These are phyloP conservation scores for Oriolus oriolus DNA, from an alignment of 2,113 vertebrate genomes.

Conservation along the genomic window DNA sequence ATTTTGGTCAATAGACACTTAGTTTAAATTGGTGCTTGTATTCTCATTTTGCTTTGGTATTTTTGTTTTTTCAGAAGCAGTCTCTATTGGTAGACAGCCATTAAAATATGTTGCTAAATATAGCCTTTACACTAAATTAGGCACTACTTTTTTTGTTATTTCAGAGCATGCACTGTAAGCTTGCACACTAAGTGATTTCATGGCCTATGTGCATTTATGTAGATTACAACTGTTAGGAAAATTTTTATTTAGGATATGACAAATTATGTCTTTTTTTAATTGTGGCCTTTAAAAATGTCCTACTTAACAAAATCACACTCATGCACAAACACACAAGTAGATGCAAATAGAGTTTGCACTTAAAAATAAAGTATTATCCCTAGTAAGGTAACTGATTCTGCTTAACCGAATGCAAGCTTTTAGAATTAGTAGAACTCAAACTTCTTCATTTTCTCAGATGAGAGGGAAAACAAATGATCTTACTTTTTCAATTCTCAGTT, in stretches of 20 bases:
- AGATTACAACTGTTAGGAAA: neutral
- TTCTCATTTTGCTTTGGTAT: neutral
- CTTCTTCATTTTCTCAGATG: neutral
- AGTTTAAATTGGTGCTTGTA: neutral
- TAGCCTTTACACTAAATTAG: conserved; percentile 1
- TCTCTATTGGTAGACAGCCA: neutral
- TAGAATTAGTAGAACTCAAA: neutral
- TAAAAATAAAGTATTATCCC: neutral
- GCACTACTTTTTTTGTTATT: neutral
- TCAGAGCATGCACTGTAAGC: neutral
- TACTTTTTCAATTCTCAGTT: neutral
- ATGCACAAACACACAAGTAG: neutral
- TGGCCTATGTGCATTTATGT: neutral
- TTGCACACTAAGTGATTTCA: neutral
- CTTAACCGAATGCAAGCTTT: neutral
- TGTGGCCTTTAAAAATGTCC: neutral
- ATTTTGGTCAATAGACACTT: neutral
- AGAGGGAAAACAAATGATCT: neutral
- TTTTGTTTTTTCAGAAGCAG: neutral
- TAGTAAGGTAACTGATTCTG: neutral
- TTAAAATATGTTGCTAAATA: conserved; percentile 16
- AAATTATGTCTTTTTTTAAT: neutral
- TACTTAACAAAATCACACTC: neutral
- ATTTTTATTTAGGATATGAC: neutral
- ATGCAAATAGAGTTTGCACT: neutral